Conservation (phyloP, 2,113 vertebrate genomes). For the Castor canadensis region DNA sequence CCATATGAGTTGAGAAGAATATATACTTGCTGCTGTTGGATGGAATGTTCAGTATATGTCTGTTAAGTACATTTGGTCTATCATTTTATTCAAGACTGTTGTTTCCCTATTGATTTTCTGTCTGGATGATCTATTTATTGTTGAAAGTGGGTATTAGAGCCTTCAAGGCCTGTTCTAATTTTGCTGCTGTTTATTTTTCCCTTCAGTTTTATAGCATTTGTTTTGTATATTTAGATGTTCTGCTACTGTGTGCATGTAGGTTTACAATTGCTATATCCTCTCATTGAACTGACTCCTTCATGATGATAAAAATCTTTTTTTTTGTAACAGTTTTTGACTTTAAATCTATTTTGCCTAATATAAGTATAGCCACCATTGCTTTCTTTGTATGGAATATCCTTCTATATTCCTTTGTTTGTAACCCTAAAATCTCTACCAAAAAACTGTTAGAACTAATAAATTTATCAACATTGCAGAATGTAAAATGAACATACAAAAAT, state of each 20-base stretch:
- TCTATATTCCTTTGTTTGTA: background rate
- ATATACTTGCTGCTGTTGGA: background rate
- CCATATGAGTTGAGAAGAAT: background rate
- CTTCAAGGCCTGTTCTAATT: background rate
- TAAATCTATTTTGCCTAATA: background rate
- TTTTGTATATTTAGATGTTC: background rate
- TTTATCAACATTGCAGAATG: background rate
- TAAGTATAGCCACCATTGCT: fast-evolving
- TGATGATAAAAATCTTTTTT: background rate
- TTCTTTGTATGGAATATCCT: background rate
- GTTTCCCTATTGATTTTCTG: background rate
- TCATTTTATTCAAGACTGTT: background rate
- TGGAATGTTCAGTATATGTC: background rate
- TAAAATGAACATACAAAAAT: background rate
- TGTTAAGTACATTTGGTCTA: background rate
- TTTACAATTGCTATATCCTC: background rate
- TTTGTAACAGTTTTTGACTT: background rate
- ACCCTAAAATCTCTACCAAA: background rate
- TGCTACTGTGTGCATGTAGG: background rate
- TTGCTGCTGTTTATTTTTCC: background rate
- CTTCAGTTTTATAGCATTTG: background rate
- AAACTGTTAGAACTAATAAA: background rate
- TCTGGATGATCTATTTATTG: background rate
- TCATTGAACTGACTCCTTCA: background rate
- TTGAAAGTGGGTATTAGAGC: background rate